phyloP scores from a whole-genome alignment of 2,888 invertebrate genomes.

The Cephus rjabovi region DNA sequence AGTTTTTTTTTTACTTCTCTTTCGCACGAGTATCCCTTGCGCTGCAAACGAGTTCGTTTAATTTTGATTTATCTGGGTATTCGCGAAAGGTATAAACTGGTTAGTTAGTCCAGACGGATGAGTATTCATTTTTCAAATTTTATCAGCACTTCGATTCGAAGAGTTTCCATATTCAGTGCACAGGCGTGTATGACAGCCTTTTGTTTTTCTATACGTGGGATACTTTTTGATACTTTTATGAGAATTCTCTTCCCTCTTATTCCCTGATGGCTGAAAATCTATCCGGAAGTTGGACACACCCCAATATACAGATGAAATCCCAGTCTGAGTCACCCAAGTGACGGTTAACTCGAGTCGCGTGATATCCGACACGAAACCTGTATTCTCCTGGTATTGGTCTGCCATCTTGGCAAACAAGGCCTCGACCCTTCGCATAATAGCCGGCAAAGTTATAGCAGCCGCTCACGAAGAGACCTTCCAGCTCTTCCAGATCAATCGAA shows the following conservation, averaged over 20 bases:
- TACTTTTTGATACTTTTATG: neutral
- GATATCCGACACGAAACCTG: constrained; percentile 46
- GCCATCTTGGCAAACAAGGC: constrained; percentile 6
- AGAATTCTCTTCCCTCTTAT: neutral
- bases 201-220: neutral
- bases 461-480: neutral
- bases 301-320: neutral
- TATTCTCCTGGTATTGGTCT: constrained; percentile 27
- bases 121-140: neutral
- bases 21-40: neutral
- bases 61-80: neutral
- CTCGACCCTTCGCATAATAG: constrained; percentile 5
- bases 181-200: neutral
- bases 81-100: neutral
- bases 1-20: neutral
- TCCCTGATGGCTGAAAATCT: neutral
- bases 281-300: neutral
- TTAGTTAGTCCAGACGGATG: neutral
- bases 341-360: constrained; percentile 33
- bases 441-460: neutral
- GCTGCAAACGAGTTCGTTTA: neutral
- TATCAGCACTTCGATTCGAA: neutral
- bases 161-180: neutral
- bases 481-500: neutral
- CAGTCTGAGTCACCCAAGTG: constrained; percentile 30